Conservation (phyloP, 2,797 vertebrate species). For the Lophius americanus region DNA sequence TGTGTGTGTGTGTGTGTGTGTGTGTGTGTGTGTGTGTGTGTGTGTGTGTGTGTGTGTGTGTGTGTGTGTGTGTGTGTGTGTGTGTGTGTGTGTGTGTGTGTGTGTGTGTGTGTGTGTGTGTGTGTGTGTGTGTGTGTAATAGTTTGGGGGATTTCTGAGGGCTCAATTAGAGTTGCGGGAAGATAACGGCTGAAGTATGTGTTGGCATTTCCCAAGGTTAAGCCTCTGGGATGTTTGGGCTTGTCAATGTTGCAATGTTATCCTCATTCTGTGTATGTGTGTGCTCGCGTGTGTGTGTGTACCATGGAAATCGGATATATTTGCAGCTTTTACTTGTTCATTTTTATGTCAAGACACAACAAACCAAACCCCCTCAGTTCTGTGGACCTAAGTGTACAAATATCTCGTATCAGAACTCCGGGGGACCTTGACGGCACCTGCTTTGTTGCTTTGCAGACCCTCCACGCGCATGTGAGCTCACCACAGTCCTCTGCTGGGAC, state of each 20-base stretch:
- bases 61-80: constrained; percentile 44
- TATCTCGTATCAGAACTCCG: constrained; percentile 19
- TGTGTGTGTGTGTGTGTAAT: constrained; percentile 22
- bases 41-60: constrained; percentile 17
- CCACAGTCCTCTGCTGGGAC: constrained; percentile 36
- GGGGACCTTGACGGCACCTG: constrained; percentile 52
- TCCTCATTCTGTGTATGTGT: constrained; percentile 31
- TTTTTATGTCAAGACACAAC: constrained; percentile 43
- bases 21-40: constrained; percentile 11
- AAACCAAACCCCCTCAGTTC: constrained; percentile 21
- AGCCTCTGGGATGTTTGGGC: constrained; percentile 73
- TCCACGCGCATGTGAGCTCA: constrained; percentile 29
- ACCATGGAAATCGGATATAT: constrained; percentile 9
- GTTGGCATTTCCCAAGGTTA: constrained; percentile 74
- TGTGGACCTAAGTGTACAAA: background rate
- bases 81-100: constrained; percentile 31
- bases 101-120: constrained; percentile 18
- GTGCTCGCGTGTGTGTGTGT: constrained; percentile 10
- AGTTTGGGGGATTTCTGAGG: constrained; percentile 66
- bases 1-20: constrained; percentile 41
- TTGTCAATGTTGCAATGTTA: constrained; percentile 66
- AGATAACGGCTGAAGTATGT: constrained; percentile 74
- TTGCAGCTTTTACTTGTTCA: constrained; percentile 36
- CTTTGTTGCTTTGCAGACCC: constrained; percentile 32
- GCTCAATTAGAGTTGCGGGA: constrained; percentile 74